These are phyloP conservation scores for Drosophila kurseongensis DNA, from an alignment of 1,140 invertebrate species.

Conservation along the genomic window DNA sequence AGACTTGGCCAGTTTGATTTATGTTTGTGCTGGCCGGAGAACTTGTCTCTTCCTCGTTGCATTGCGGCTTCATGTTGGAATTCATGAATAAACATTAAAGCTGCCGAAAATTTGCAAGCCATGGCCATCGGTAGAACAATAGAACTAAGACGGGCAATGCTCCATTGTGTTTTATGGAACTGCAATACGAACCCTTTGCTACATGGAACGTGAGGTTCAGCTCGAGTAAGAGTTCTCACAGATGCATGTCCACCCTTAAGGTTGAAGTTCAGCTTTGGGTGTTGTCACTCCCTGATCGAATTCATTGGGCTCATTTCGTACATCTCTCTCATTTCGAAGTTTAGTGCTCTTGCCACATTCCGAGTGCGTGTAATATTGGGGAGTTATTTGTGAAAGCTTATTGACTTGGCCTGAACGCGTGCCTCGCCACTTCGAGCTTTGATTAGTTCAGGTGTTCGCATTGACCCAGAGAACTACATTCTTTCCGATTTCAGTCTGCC, in stretches of 20 bases:
- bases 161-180: constrained; percentile 79
- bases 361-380: constrained; percentile 42
- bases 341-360: constrained; percentile 31
- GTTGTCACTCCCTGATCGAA: constrained; percentile 65
- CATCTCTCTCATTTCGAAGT: constrained; percentile 18
- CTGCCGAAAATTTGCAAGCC: constrained; percentile 71
- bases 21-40: constrained; percentile 46
- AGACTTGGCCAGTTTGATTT: constrained; percentile 72
- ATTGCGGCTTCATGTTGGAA: constrained; percentile 79
- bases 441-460: constrained; percentile 77
- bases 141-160: constrained; percentile 60
- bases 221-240: constrained; percentile 59
- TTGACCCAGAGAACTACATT: constrained; percentile 82
- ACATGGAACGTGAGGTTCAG: constrained; percentile 72
- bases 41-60: constrained; percentile 72
- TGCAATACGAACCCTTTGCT: constrained; percentile 40
- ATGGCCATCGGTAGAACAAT: constrained; percentile 64
- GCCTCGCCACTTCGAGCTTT: constrained; percentile 45
- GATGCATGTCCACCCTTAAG: constrained; percentile 33
- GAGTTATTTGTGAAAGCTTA: constrained; percentile 67
- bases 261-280: constrained; percentile 19
- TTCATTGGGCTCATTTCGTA: constrained; percentile 38
- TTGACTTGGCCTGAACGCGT: constrained; percentile 26
- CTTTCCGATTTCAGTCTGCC: constrained; percentile 3
- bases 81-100: constrained; percentile 82